These are phyloP conservation scores for Shinisaurus crocodilurus DNA, from an alignment of 2,113 vertebrate species.

Conservation along the genomic window DNA sequence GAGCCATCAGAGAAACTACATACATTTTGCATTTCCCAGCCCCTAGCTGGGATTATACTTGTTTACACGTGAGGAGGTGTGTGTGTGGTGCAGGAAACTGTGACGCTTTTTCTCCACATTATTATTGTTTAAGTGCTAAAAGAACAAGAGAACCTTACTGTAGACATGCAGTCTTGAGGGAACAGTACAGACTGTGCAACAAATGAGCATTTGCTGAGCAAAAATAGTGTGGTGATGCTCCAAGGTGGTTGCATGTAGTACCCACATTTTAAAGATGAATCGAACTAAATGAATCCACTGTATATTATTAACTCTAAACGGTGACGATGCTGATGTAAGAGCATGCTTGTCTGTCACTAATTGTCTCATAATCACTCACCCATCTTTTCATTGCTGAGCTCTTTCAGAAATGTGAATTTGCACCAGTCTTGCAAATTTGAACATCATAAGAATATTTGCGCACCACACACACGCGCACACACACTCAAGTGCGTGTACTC, in stretches of 20 bases:
- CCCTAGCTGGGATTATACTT: too few relatives aligned
- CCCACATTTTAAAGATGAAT: background rate
- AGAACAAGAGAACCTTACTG: background rate
- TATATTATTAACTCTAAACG: background rate
- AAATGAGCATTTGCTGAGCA: too few relatives aligned
- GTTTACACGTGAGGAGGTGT: too few relatives aligned
- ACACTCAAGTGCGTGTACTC: background rate
- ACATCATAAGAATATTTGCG: background rate
- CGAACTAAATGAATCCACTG: background rate
- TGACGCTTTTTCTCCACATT: too few relatives aligned
- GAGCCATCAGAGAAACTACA: too few relatives aligned
- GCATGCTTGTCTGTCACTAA: background rate
- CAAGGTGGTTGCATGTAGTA: background rate
- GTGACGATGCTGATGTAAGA: background rate
- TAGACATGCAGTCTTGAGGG: background rate
- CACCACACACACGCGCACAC: background rate
- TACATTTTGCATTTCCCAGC: too few relatives aligned
- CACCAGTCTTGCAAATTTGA: background rate
- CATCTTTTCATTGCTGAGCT: background rate
- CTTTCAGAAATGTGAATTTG: background rate
- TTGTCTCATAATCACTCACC: background rate
- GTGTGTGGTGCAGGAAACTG: too few relatives aligned
- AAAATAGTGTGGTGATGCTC: background rate
- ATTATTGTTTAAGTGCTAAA: background rate
- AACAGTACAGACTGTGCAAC: background rate